These are phyloP conservation scores for Cirrhinus molitorella DNA, from an alignment of 2,797 vertebrate genomes.

Conservation along the genomic window DNA sequence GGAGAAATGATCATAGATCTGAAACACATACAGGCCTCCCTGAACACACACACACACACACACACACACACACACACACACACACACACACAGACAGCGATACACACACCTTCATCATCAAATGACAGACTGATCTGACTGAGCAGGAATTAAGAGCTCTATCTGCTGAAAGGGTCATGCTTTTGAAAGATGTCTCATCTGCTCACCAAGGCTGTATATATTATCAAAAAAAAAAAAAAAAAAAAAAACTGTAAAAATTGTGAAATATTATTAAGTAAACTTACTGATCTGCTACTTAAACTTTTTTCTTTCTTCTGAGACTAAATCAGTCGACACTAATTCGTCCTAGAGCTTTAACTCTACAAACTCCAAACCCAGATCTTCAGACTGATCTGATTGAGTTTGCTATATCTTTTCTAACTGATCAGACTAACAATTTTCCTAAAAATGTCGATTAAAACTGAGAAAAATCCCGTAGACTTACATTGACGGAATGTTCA, in stretches of 20 bases:
- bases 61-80: neutral
- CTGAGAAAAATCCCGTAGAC: no score
- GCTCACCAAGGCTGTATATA: neutral
- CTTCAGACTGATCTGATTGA: no score
- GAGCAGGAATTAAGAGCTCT: neutral
- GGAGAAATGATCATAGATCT: slow-evolving; percentile 92
- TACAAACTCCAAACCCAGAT: no score
- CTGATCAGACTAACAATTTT: no score
- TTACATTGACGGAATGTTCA: no score
- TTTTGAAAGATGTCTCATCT: neutral
- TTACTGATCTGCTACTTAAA: no score
- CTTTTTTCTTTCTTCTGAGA: no score
- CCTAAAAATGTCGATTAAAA: no score
- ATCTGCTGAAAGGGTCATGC: neutral
- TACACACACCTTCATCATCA: neutral
- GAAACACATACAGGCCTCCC: slow-evolving; percentile 94
- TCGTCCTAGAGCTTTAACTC: no score
- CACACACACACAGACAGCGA: neutral
- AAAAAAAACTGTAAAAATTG: neutral
- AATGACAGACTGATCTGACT: neutral
- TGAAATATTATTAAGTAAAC: neutral
- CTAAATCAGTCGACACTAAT: no score
- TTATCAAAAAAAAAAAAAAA: no score
- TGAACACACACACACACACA: slow-evolving; percentile 63
- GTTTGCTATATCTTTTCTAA: no score